Percentiles rank a stretch among this genome's conserved stretches.
phyloP scores from a whole-genome alignment of 2,888 invertebrate species.

The Ellobium chinense region DNA sequence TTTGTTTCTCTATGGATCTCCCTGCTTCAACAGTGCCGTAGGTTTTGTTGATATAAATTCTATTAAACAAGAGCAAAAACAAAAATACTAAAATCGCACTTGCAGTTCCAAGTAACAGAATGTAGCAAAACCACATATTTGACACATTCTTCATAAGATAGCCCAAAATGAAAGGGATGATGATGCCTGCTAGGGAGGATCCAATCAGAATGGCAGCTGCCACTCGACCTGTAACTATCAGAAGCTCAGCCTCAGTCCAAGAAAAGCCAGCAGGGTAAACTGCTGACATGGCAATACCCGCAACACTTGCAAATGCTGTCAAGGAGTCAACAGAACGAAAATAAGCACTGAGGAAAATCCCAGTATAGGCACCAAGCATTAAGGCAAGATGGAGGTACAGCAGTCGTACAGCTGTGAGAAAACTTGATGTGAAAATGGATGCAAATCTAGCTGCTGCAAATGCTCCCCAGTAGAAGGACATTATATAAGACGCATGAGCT shows the following conservation, averaged over 20 bases:
- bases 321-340: neutral
- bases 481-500: conserved; percentile 68
- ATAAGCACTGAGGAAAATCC: neutral
- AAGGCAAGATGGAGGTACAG: conserved; percentile 25
- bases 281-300: conserved; percentile 76
- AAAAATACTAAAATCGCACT: conserved; percentile 61
- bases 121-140: conserved; percentile 74
- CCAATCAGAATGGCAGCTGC: conserved; percentile 76
- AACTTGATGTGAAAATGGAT: conserved; percentile 75
- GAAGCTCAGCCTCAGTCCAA: conserved; percentile 76
- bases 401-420: conserved; percentile 65
- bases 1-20: neutral
- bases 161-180: conserved; percentile 72
- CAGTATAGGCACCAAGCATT: neutral
- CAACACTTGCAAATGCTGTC: conserved; percentile 52
- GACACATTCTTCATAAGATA: conserved; percentile 68
- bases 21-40: neutral
- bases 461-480: conserved; percentile 78
- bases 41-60: conserved; percentile 12
- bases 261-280: conserved; percentile 78
- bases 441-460: conserved; percentile 76
- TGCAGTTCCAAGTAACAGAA: conserved; percentile 59
- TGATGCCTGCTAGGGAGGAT: conserved; percentile 76
- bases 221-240: conserved; percentile 76
- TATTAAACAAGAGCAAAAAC: conserved; percentile 22